These are phyloP conservation scores for Virgularia gustaviana DNA, from an alignment of 92 coral and sea anemone species.

Conservation along the genomic window DNA sequence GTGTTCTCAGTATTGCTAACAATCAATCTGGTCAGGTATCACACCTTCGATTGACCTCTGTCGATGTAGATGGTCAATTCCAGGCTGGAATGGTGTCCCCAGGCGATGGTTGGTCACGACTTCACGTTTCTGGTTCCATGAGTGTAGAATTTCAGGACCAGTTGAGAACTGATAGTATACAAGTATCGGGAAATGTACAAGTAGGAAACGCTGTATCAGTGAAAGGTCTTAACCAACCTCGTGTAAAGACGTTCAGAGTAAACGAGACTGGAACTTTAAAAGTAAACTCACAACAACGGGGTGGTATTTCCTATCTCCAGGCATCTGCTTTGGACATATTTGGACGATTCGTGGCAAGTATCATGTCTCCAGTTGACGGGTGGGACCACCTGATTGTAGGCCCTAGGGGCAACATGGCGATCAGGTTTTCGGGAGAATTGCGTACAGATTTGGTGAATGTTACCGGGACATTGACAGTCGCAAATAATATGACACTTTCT, in stretches of 20 bases:
- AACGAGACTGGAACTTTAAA: neutral
- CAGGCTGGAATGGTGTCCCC: conserved; percentile 1
- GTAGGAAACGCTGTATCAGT: conserved; percentile 55
- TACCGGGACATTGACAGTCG: conserved; percentile 58
- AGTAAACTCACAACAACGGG: neutral
- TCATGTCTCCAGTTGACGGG: conserved; percentile 65
- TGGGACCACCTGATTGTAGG: conserved; percentile 61
- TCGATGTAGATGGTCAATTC: conserved; percentile 35
- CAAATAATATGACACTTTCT: conserved; percentile 55
- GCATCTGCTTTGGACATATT: conserved; percentile 47
- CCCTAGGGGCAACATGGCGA: conserved; percentile 52
- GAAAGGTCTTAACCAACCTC: conserved; percentile 63
- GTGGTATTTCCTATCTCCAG: neutral
- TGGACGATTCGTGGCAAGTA: conserved; percentile 62
- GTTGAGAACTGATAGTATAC: conserved; percentile 55
- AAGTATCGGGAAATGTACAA: conserved; percentile 61
- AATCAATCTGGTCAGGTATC: no score
- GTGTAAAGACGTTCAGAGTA: conserved; percentile 35
- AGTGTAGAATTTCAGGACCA: conserved; percentile 58
- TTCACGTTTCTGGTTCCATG: conserved; percentile 53
- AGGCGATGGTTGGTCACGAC: conserved; percentile 15
- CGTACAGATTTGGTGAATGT: conserved; percentile 51
- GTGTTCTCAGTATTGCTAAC: neutral
- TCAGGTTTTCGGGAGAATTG: conserved; percentile 57
- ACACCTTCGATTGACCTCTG: no score